These are phyloP conservation scores for Zingel zingel DNA, from an alignment of 2,113 vertebrate genomes.

Conservation along the genomic window DNA sequence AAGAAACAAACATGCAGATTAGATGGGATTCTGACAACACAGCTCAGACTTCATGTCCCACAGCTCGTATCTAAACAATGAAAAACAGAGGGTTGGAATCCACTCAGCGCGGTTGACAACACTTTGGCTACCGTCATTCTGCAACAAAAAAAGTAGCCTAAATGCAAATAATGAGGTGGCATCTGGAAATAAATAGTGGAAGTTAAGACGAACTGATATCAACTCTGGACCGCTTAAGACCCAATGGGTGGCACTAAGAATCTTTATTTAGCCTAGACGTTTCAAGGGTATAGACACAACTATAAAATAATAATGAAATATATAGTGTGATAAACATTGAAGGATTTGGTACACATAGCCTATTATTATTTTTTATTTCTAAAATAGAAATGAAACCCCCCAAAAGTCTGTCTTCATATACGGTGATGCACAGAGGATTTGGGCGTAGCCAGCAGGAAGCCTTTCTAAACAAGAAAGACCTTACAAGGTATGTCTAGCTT, in stretches of 20 bases:
- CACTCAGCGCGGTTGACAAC: constrained; percentile 71
- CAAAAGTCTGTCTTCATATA: constrained; percentile 16
- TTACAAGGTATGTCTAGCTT: constrained; percentile 62
- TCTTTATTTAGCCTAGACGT: constrained; percentile 63
- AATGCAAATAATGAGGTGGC: constrained; percentile 79
- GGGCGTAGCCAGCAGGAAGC: constrained; percentile 59
- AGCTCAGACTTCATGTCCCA: constrained; percentile 78
- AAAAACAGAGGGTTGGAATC: constrained; percentile 48
- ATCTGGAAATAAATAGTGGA: constrained; percentile 65
- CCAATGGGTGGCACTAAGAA: constrained; percentile 38
- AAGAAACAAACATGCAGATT: constrained; percentile 89
- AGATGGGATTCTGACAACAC: constrained; percentile 81
- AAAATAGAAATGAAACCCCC: constrained; percentile 48
- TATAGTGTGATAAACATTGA: constrained; percentile 50
- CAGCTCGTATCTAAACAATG: constrained; percentile 72
- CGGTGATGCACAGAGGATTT: constrained; percentile 32
- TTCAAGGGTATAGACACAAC: constrained; percentile 21
- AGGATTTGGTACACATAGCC: constrained; percentile 43
- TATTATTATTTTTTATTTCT: constrained; percentile 24
- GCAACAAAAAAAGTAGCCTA: constrained; percentile 49
- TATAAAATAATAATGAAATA: constrained; percentile 19
- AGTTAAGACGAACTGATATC: constrained; percentile 63
- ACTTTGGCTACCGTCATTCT: constrained; percentile 67
- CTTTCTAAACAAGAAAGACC: constrained; percentile 52
- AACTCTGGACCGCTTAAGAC: constrained; percentile 54